These are phyloP conservation scores for Odontamblyopus rebecca DNA, from an alignment of 2,797 vertebrate genomes.

Conservation along the genomic window DNA sequence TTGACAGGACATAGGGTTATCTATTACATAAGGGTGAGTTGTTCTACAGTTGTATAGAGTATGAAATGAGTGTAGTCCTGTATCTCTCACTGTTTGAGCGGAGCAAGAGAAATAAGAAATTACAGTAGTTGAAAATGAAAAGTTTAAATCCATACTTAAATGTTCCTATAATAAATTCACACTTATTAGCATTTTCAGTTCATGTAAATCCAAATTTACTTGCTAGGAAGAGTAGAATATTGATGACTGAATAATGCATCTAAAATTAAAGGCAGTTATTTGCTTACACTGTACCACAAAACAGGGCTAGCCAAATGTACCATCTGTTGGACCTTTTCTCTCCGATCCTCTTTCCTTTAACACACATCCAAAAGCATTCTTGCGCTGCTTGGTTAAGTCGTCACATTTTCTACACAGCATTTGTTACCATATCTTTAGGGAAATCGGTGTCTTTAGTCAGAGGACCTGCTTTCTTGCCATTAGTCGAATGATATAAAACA, in stretches of 20 bases:
- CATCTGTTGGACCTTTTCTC: slow-evolving; percentile 72
- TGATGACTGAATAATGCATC: neutral
- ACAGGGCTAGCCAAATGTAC: slow-evolving; percentile 73
- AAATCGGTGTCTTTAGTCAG: slow-evolving; percentile 75
- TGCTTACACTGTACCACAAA: slow-evolving; percentile 64
- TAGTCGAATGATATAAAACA: slow-evolving; percentile 83
- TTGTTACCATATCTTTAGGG: slow-evolving; percentile 74
- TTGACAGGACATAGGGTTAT: too few relatives aligned
- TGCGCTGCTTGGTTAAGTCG: slow-evolving; percentile 59
- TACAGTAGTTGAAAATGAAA: neutral
- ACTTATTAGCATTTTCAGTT: neutral
- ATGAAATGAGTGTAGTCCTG: too few relatives aligned
- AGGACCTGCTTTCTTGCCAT: slow-evolving; percentile 76
- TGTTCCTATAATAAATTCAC: neutral
- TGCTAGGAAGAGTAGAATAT: neutral
- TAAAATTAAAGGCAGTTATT: neutral
- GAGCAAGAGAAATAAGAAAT: too few relatives aligned
- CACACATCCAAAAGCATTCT: slow-evolving; percentile 54
- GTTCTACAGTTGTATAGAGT: too few relatives aligned
- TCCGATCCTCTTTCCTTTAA: slow-evolving; percentile 38
- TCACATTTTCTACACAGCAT: slow-evolving; percentile 59
- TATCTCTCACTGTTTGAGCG: too few relatives aligned
- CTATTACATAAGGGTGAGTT: too few relatives aligned
- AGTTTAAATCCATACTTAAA: neutral
- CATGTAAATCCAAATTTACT: neutral